Conservation (phyloP, 1,140 invertebrate genomes). For the Monomorium pharaonis region DNA sequence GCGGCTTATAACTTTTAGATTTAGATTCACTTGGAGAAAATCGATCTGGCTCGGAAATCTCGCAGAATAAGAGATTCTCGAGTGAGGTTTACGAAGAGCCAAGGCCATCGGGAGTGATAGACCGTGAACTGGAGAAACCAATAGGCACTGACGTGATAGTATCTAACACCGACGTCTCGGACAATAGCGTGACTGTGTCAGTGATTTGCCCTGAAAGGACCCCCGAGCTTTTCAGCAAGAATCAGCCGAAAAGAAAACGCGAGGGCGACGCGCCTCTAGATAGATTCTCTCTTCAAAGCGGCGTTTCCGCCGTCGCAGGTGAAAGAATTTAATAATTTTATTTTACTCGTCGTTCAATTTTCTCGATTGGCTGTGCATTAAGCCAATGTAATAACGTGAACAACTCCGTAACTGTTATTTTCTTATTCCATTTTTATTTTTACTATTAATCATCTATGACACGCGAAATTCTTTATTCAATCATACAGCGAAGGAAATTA, state of each 20-base stretch:
- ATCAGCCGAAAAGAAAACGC: constrained; percentile 3
- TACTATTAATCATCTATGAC: background rate
- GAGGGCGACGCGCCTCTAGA: background rate
- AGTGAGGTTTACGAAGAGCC: constrained; percentile 22
- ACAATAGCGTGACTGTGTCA: constrained; percentile 70
- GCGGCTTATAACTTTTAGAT: constrained; percentile 11
- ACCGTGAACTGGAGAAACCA: constrained; percentile 55
- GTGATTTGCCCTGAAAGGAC: constrained; percentile 66
- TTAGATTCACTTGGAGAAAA: constrained; percentile 6
- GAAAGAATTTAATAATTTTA: constrained; percentile 35
- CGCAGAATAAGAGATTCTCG: constrained; percentile 37
- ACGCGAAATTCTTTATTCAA: background rate
- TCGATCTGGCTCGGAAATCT: background rate
- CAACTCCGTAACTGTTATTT: background rate
- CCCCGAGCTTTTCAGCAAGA: background rate
- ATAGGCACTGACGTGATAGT: constrained; percentile 58
- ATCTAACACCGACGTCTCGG: constrained; percentile 60
- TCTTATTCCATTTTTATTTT: background rate
- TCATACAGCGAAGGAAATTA: too few relatives aligned
- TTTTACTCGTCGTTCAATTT: constrained; percentile 16
- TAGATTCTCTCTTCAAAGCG: constrained; percentile 13
- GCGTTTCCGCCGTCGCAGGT: constrained; percentile 9
- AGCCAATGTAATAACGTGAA: background rate
- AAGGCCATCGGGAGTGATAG: background rate
- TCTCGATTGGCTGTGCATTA: background rate